Evolutionary conservation across 2,888 invertebrate species (phyloP).

Genomic region (Aleiodes testaceus): DNA sequence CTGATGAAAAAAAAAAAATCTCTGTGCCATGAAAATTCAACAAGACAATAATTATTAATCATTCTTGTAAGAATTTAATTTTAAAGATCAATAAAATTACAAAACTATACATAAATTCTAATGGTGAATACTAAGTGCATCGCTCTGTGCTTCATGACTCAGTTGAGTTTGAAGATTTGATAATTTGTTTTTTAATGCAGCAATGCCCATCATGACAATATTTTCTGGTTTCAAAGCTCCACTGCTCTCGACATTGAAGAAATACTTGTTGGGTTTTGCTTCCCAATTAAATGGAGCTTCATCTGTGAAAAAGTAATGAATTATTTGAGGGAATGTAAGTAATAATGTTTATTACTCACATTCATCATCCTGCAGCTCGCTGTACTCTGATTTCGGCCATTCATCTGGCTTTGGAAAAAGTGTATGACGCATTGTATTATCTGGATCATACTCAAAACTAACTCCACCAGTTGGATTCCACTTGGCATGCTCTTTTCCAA

Average conservation of each 20-base stretch:
- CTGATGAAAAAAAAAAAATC: neutral
- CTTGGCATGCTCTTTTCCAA: slow-evolving; percentile 99
- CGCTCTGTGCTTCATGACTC: slow-evolving; percentile 89
- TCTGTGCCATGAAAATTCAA: too few species aligned
- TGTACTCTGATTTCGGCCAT: slow-evolving; percentile 99
- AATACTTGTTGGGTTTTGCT: slow-evolving; percentile 97
- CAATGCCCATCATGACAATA: slow-evolving; percentile 96
- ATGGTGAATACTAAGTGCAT: slow-evolving; percentile 82
- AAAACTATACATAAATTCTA: slow-evolving; percentile 59
- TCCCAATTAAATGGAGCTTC: slow-evolving; percentile 96
- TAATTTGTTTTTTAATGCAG: slow-evolving; percentile 94
- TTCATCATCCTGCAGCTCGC: slow-evolving; percentile 93
- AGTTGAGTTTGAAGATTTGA: slow-evolving; percentile 95
- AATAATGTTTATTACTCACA: slow-evolving; percentile 74
- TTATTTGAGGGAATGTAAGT: neutral
- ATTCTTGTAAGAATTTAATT: too few species aligned
- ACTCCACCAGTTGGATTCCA: slow-evolving; percentile 99
- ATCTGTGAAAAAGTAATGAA: slow-evolving; percentile 71
- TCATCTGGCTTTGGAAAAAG: slow-evolving; percentile 97
- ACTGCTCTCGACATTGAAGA: slow-evolving; percentile 95
- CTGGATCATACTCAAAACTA: slow-evolving; percentile 99
- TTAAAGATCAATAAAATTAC: neutral
- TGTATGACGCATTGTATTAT: slow-evolving; percentile 97
- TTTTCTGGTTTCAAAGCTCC: slow-evolving; percentile 97
- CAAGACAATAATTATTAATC: too few species aligned